Evolutionary conservation across 2,113 vertebrate species (phyloP), one percentile per base, ranked within the genome.

Genomic region (Tylochromis polylepis): DNA sequence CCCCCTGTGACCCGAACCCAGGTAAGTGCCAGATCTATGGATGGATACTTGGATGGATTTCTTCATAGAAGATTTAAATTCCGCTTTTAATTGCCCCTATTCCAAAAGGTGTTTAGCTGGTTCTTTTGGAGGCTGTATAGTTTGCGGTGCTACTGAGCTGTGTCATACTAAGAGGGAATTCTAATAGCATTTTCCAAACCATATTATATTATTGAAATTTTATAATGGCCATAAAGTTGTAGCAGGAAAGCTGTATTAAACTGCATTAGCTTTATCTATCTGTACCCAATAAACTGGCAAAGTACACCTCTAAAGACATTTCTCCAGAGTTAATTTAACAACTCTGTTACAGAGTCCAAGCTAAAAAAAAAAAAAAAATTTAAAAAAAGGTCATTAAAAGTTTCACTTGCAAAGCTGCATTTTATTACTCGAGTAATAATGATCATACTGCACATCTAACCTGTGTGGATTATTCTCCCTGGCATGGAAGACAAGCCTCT

Each of bases 171-270:
- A 49, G 67, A 75, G 41, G 9, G 9, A 75, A 75, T 75, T 49
- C 41, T 75, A 75, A 49, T 49, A 5, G 41, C 41, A 75, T 49
- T 49, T 75, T 49, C 15, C 16, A 49, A 49, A 49, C 0, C 43
- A 49, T 75, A 49, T 75, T 75, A 29, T 75, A 49, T 75, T 75
- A 20, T 75, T 29, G 9, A 29, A 75, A 29, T 75, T 49, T 75
- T 29, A 12, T 20, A 49, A 49, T 75, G 41, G 15, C 24, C 15
- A 75, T 75, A 46, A 72, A 46, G 22, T 27, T 0, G 0, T 1
- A 72, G 41, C 15, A 72, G 5, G 22, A 46, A 72, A 46, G 3
- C 27, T 72, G 38, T 27, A 72, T 18, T 72, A 46, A 72, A 46
- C 41, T 46, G 41, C 67, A 46, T 72, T 46, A 46, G 67, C 3